phyloP scores from a whole-genome alignment of 2,797 vertebrate genomes.

The Benthosema pterotum region DNA sequence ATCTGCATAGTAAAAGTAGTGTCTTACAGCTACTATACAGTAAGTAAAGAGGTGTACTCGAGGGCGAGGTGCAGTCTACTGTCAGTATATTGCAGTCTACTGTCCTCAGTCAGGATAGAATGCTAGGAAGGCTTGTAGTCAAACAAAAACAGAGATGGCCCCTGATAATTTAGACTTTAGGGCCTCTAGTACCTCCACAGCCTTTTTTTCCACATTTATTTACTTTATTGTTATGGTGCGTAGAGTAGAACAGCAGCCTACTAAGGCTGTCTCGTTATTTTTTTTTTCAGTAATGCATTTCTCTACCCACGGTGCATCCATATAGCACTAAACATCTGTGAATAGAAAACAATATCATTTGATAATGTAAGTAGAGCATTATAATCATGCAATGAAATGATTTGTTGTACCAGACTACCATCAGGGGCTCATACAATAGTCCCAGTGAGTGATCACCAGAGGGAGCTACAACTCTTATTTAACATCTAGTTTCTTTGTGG shows the following conservation, averaged over 20 bases:
- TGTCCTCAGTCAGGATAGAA: slow-evolving; percentile 34
- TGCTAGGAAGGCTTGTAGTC: slow-evolving; percentile 54
- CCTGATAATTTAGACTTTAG: slow-evolving; percentile 22
- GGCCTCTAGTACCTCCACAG: slow-evolving; percentile 39
- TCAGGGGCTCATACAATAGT: neutral
- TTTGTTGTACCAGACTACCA: neutral
- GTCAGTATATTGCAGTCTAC: no score
- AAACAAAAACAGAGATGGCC: slow-evolving; percentile 38
- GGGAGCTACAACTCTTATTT: slow-evolving; percentile 69
- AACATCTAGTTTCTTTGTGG: slow-evolving; percentile 51
- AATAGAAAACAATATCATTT: no score
- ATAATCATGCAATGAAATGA: neutral
- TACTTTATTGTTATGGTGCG: no score
- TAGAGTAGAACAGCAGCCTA: no score
- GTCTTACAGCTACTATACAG: no score
- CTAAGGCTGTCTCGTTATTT: slow-evolving; percentile 53
- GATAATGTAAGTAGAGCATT: no score
- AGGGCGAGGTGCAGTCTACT: no score
- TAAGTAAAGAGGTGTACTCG: no score
- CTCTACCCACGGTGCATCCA: slow-evolving; percentile 25
- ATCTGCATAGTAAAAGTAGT: no score
- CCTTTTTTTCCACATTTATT: slow-evolving; percentile 26
- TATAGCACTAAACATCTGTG: no score
- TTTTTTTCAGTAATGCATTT: slow-evolving; percentile 57
- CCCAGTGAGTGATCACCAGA: slow-evolving; percentile 70